Evolutionary conservation across 2,888 invertebrate species (phyloP).

Genomic region (Ischnus inquisitorius): DNA sequence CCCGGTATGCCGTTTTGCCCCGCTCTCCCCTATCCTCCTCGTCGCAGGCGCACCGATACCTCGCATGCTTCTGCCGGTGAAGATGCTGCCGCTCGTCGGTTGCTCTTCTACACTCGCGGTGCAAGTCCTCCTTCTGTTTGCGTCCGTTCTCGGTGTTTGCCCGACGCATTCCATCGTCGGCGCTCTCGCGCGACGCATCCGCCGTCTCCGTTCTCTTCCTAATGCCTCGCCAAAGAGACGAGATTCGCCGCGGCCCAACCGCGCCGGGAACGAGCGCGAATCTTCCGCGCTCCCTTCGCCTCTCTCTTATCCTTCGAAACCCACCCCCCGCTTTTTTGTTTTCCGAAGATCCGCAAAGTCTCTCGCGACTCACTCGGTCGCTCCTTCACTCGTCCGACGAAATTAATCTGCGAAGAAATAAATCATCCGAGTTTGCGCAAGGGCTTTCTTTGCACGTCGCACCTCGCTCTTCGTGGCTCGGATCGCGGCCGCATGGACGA

Average conservation of each 20-base stretch:
- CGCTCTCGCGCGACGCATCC: constrained; percentile 35
- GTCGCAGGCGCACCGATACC: constrained; percentile 27
- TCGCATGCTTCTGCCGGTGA: constrained; percentile 50
- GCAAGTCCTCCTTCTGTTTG: constrained; percentile 76
- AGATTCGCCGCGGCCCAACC: constrained; percentile 54
- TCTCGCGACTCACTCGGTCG: background rate
- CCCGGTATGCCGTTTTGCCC: too few species aligned
- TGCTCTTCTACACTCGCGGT: constrained; percentile 68
- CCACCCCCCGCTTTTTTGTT: too few species aligned
- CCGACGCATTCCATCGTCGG: constrained; percentile 78
- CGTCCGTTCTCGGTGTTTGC: constrained; percentile 79
- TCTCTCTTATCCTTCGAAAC: constrained; percentile 37
- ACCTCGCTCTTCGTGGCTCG: background rate
- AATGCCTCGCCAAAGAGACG: constrained; percentile 17
- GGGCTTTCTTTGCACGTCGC: background rate
- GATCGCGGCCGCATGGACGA: background rate
- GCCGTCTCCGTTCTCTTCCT: constrained; percentile 33
- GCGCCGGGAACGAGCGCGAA: constrained; percentile 31
- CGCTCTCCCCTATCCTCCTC: constrained; percentile 44
- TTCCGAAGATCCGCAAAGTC: constrained; percentile 13
- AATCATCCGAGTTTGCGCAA: constrained; percentile 24
- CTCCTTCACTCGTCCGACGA: background rate
- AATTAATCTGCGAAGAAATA: constrained; percentile 47
- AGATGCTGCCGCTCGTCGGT: constrained; percentile 63
- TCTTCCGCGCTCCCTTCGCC: too few species aligned